A percentile compares a stretch with the other conserved stretches of the same genome.
These are phyloP conservation scores for Rhyacichthys aspro DNA, from an alignment of 2,797 vertebrate genomes.

Conservation along the genomic window DNA sequence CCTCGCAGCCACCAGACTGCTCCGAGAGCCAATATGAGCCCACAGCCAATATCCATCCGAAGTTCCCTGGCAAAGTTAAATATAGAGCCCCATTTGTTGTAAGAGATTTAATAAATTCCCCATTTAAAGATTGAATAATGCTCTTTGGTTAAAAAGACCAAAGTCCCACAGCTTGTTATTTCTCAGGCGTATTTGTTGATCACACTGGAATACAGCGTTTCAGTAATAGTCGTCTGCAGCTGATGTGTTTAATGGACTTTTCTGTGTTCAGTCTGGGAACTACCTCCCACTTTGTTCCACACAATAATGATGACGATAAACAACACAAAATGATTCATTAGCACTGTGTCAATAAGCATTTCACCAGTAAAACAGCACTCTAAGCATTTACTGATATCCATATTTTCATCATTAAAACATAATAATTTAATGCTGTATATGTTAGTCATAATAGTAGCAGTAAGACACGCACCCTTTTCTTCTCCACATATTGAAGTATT, in stretches of 20 bases:
- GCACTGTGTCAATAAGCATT: conserved; percentile 26
- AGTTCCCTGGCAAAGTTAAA: conserved; percentile 78
- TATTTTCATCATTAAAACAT: conserved; percentile 13
- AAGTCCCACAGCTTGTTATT: conserved; percentile 70
- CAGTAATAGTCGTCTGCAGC: conserved; percentile 73
- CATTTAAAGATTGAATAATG: conserved; percentile 72
- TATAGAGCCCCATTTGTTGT: conserved; percentile 79
- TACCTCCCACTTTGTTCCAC: conserved; percentile 69
- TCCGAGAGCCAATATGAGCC: conserved; percentile 79
- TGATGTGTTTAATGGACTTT: conserved; percentile 81
- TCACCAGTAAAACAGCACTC: conserved; percentile 41
- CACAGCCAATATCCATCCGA: conserved; percentile 75
- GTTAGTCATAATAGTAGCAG: too few relatives aligned
- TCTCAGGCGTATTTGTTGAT: conserved; percentile 74
- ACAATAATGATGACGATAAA: conserved; percentile 36
- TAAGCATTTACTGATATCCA: conserved; percentile 29
- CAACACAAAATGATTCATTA: conserved; percentile 58
- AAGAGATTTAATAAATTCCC: conserved; percentile 79
- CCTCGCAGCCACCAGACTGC: conserved; percentile 76
- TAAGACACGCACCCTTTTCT: too few relatives aligned
- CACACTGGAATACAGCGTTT: conserved; percentile 69
- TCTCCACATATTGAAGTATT: neutral
- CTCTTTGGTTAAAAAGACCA: conserved; percentile 70
- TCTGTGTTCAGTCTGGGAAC: conserved; percentile 68
- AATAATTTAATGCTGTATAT: too few relatives aligned